Evolutionary conservation across 1,140 invertebrate genomes (phyloP).

Genomic region (Drosophila kohkoa): DNA sequence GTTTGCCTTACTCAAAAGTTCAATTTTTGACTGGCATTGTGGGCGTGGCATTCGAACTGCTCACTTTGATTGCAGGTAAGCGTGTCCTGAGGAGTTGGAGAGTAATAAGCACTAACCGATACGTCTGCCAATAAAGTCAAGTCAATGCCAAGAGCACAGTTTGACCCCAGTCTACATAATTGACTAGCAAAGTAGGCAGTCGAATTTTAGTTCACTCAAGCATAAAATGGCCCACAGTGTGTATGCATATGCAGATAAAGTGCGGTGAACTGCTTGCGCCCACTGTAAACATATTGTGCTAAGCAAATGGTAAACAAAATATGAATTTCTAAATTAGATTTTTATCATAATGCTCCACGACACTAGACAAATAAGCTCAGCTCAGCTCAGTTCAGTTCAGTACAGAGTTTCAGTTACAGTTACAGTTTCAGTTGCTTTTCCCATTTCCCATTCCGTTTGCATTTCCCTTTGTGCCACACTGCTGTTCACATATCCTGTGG

Average conservation of each 20-base stretch:
- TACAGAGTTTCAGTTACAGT: conserved; percentile 3
- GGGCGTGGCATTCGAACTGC: conserved; percentile 26
- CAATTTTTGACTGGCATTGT: conserved; percentile 22
- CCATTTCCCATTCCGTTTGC: background rate
- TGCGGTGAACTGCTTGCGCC: background rate
- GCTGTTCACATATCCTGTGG: conserved; percentile 62
- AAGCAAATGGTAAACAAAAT: conserved; percentile 47
- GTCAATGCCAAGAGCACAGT: background rate
- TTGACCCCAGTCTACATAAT: conserved; percentile 21
- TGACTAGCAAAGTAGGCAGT: conserved; percentile 58
- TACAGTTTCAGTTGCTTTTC: conserved; percentile 15
- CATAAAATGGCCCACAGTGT: conserved; percentile 26
- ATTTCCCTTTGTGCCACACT: background rate
- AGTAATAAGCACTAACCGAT: background rate
- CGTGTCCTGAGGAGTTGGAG: background rate
- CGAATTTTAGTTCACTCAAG: conserved; percentile 35
- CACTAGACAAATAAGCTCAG: conserved; percentile 44
- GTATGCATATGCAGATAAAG: conserved; percentile 1
- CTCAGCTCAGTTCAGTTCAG: background rate
- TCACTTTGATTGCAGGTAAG: conserved; percentile 10
- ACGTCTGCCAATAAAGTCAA: background rate
- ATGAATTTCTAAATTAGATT: conserved; percentile 70
- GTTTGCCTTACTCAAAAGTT: conserved; percentile 15
- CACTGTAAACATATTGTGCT: conserved; percentile 19
- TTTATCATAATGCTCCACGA: conserved; percentile 54